A percentile compares a stretch with the other conserved stretches of the same genome.
phyloP scores from a whole-genome alignment of 1,140 invertebrate species.

The Lepidostoma basale region DNA sequence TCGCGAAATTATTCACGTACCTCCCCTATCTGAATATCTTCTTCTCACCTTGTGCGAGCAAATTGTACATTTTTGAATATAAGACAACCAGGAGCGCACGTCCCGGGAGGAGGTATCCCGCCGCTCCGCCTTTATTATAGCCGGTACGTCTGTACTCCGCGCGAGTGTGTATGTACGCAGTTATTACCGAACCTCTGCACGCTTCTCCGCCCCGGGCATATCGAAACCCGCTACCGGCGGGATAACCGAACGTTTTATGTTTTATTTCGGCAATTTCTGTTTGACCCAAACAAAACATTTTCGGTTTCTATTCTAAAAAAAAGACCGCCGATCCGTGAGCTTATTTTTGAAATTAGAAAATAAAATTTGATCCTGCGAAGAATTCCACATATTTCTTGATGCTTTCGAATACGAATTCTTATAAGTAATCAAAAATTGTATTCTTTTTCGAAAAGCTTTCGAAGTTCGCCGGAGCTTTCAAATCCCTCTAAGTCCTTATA shows the following conservation, averaged over 20 bases:
- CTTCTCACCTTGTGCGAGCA: conserved; percentile 8
- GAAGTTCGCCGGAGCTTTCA: too few relatives aligned
- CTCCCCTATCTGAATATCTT: conserved; percentile 1
- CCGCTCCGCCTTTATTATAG: not conserved
- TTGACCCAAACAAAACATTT: too few relatives aligned
- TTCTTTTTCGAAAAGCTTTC: too few relatives aligned
- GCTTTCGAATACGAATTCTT: too few relatives aligned
- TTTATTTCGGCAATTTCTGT: conserved; percentile 10
- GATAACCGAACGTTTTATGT: conserved; percentile 14
- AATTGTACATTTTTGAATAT: conserved; percentile 9
- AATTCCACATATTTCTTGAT: too few relatives aligned
- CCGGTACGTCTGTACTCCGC: not conserved
- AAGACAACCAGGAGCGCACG: conserved; percentile 13
- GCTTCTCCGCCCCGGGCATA: conserved; percentile 21
- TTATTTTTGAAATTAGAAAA: too few relatives aligned
- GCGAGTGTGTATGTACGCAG: not conserved
- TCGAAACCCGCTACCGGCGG: conserved; percentile 16
- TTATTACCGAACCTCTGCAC: conserved; percentile 30
- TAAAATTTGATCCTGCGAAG: too few relatives aligned
- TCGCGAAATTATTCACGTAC: not conserved
- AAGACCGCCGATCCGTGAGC: too few relatives aligned
- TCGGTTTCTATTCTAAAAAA: too few relatives aligned
- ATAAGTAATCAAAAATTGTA: too few relatives aligned
- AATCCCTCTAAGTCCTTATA: too few relatives aligned
- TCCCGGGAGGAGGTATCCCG: not conserved